A percentile compares a stretch with the other conserved stretches of the same genome.
phyloP scores from a whole-genome alignment of 2,888 invertebrate genomes.

The Conchocele bisecta region DNA sequence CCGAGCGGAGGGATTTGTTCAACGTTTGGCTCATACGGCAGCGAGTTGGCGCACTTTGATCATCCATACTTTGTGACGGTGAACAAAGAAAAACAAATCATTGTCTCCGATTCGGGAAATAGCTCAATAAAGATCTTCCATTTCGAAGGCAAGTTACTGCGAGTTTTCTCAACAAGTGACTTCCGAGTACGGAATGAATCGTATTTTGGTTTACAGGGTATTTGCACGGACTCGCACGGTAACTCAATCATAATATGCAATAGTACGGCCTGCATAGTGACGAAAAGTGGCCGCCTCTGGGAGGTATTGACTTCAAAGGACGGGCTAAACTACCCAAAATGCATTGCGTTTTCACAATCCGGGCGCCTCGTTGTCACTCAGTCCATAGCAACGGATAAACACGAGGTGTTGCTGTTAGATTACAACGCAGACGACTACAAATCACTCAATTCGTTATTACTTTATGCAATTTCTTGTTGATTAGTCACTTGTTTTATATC shows the following conservation, averaged over 20 bases:
- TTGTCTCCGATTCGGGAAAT: conserved; percentile 79
- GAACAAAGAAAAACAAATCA: conserved; percentile 75
- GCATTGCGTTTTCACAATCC: conserved; percentile 70
- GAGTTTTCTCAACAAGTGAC: conserved; percentile 70
- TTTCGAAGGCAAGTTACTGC: conserved; percentile 74
- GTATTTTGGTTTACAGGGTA: conserved; percentile 72
- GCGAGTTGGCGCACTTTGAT: conserved; percentile 72
- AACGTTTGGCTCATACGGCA: conserved; percentile 77
- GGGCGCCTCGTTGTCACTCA: conserved; percentile 75
- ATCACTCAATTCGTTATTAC: conserved; percentile 75
- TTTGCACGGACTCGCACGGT: conserved; percentile 76
- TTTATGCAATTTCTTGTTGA: conserved; percentile 80
- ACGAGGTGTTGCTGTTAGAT: conserved; percentile 74
- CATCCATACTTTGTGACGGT: conserved; percentile 79
- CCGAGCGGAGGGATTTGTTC: conserved; percentile 70
- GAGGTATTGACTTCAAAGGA: conserved; percentile 76
- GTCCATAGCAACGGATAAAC: conserved; percentile 67
- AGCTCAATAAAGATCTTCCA: conserved; percentile 78
- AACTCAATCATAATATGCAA: conserved; percentile 78
- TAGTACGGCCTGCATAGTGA: conserved; percentile 75
- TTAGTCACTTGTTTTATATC: too few species aligned
- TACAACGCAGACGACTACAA: conserved; percentile 78
- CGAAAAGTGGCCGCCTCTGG: conserved; percentile 79
- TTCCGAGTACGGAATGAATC: conserved; percentile 76
- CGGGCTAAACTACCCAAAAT: conserved; percentile 75